Evolutionary conservation across 2,888 invertebrate species (phyloP).

Genomic region (Caenorhabditis sp.): DNA sequence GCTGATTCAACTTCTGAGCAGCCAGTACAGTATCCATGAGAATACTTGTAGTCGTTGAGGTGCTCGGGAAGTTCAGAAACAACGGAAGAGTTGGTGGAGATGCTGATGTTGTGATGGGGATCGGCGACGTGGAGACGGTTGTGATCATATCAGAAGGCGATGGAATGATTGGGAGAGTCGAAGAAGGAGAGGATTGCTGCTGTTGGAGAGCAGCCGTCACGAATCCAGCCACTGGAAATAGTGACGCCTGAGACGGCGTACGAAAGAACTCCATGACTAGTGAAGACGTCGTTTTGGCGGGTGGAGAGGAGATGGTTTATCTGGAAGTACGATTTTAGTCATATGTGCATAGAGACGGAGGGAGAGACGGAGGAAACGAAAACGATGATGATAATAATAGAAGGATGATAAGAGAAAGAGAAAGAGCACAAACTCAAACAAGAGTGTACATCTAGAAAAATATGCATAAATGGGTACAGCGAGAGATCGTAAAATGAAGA

Average conservation of each 20-base stretch:
- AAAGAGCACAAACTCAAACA: slow-evolving; percentile 31
- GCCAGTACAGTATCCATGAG: slow-evolving; percentile 65
- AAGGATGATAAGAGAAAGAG: slow-evolving; percentile 31
- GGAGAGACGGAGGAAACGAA: background rate
- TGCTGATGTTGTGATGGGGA: slow-evolving; percentile 45
- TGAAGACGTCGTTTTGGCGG: slow-evolving; percentile 23
- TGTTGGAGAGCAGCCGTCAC: slow-evolving; percentile 42
- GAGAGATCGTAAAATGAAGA: slow-evolving; percentile 1
- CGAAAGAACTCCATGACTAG: slow-evolving; percentile 51
- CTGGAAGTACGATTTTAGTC: slow-evolving; percentile 48
- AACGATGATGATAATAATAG: slow-evolving; percentile 23
- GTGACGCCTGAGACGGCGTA: slow-evolving; percentile 49
- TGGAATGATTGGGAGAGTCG: slow-evolving; percentile 43
- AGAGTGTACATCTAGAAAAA: slow-evolving; percentile 30
- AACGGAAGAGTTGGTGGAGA: slow-evolving; percentile 43
- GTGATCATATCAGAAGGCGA: slow-evolving; percentile 36
- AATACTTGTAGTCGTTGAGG: slow-evolving; percentile 60
- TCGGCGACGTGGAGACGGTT: slow-evolving; percentile 36
- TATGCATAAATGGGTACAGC: slow-evolving; percentile 16
- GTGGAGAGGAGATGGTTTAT: background rate
- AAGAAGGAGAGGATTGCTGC: slow-evolving; percentile 50
- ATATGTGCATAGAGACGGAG: slow-evolving; percentile 17
- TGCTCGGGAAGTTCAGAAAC: slow-evolving; percentile 57
- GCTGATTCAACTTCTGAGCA: slow-evolving; percentile 58
- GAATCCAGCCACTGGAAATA: slow-evolving; percentile 39